phyloP scores from a whole-genome alignment of 2,888 invertebrate genomes.

The Drosophila pegasa region DNA sequence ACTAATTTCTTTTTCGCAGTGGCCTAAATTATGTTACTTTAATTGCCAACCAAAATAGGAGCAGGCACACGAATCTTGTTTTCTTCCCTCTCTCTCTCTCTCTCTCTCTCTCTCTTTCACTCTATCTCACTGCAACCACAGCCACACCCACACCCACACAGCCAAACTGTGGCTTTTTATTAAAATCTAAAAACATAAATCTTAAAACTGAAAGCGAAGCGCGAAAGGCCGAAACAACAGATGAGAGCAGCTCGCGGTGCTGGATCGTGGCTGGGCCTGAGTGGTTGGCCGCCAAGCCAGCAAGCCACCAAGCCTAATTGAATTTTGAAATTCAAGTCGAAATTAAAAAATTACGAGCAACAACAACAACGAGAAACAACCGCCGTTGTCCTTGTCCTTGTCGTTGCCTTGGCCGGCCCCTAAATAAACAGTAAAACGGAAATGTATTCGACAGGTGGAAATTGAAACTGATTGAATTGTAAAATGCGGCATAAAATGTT shows the following conservation, averaged over 20 bases:
- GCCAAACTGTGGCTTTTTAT: conserved; percentile 72
- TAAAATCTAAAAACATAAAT: conserved; percentile 75
- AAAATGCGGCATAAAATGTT: conserved; percentile 71
- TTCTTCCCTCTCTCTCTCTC: background rate
- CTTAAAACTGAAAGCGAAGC: conserved; percentile 62
- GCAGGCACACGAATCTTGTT: conserved; percentile 25
- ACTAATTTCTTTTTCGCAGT: conserved; percentile 25
- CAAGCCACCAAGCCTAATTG: conserved; percentile 60
- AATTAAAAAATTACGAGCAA: conserved; percentile 74
- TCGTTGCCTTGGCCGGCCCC: conserved; percentile 10
- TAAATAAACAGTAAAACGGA: conserved; percentile 75
- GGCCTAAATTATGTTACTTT: conserved; percentile 60
- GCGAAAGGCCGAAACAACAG: conserved; percentile 32
- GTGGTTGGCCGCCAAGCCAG: conserved; percentile 35
- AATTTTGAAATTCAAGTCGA: conserved; percentile 71
- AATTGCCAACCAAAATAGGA: conserved; percentile 49
- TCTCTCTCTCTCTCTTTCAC: background rate
- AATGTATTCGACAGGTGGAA: conserved; percentile 79
- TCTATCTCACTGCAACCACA: conserved; percentile 6
- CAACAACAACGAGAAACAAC: conserved; percentile 16
- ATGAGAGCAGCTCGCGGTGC: conserved; percentile 22
- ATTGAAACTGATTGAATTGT: conserved; percentile 79
- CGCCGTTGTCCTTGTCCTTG: background rate
- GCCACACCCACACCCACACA: conserved; percentile 1
- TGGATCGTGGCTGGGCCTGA: conserved; percentile 20